Percentiles rank a stretch among this genome's conserved stretches.
Conservation (phyloP, 2,113 vertebrate species). For the Salvelinus alpinus region DNA sequence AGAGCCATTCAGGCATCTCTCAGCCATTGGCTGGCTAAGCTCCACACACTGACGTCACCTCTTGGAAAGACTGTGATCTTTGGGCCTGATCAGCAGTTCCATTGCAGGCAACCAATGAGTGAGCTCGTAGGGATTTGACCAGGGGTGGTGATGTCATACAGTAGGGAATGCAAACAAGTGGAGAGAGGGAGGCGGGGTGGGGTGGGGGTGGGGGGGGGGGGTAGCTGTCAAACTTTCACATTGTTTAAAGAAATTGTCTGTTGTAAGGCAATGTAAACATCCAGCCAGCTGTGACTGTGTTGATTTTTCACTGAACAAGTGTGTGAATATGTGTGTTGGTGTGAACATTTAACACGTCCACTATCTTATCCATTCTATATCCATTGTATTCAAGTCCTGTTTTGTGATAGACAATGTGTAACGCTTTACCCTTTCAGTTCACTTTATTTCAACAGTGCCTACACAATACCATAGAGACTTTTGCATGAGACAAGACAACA, state of each 20-base stretch:
- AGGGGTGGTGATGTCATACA: conserved; percentile 65
- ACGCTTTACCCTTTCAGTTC: no score
- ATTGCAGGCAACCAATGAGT: conserved; percentile 47
- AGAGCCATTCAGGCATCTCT: conserved; percentile 54
- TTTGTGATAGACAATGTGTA: no score
- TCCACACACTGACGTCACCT: conserved; percentile 70
- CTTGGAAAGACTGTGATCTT: conserved; percentile 70
- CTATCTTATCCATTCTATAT: background rate
- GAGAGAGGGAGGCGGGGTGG: conserved; percentile 13
- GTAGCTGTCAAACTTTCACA: conserved; percentile 11
- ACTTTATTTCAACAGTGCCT: no score
- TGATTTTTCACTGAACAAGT: conserved; percentile 54
- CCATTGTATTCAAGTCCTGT: background rate
- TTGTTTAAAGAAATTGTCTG: conserved; percentile 58
- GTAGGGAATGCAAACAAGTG: conserved; percentile 67
- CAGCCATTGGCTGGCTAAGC: conserved; percentile 61
- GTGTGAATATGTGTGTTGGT: conserved; percentile 26
- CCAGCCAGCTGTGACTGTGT: conserved; percentile 67
- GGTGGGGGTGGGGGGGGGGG: background rate
- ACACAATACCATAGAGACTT: no score
- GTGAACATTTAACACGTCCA: background rate
- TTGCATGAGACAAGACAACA: no score
- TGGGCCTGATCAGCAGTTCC: conserved; percentile 70
- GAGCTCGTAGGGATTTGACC: conserved; percentile 35
- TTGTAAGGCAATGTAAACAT: conserved; percentile 58